These are phyloP conservation scores for Misgurnus anguillicaudatus DNA, from an alignment of 2,113 vertebrate species.

Conservation along the genomic window DNA sequence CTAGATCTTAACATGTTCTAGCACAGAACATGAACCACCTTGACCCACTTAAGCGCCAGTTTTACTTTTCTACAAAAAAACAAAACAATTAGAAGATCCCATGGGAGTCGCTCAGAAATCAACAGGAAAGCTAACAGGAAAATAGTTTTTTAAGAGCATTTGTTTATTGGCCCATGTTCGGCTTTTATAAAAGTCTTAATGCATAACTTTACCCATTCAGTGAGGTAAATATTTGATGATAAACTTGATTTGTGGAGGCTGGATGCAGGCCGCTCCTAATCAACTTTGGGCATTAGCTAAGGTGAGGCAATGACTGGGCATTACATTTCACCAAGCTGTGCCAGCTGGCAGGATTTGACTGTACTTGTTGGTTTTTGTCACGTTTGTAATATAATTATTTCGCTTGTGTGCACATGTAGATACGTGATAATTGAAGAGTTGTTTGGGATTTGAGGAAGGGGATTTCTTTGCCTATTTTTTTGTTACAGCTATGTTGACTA, in stretches of 20 bases:
- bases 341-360: conserved; percentile 49
- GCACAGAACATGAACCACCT: too few relatives aligned
- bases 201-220: conserved; percentile 41
- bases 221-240: conserved; percentile 31
- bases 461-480: conserved; percentile 49
- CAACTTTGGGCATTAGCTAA: conserved; percentile 32
- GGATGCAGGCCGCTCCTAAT: conserved; percentile 19
- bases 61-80: too few relatives aligned
- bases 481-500: conserved; percentile 62
- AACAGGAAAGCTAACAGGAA: too few relatives aligned
- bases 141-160: not conserved
- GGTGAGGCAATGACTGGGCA: conserved; percentile 42
- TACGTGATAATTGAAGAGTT: conserved; percentile 47
- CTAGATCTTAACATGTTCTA: too few relatives aligned
- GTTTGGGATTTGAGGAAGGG: conserved; percentile 52
- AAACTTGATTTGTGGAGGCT: conserved; percentile 35
- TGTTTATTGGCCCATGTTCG: too few relatives aligned
- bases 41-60: too few relatives aligned
- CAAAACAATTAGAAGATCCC: too few relatives aligned
- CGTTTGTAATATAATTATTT: conserved; percentile 45
- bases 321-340: conserved; percentile 48
- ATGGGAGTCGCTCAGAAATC: too few relatives aligned
- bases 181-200: conserved; percentile 16
- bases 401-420: conserved; percentile 38
- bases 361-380: conserved; percentile 32